Evolutionary conservation across 2,797 vertebrate species (phyloP), one percentile per base, ranked within the genome.

Genomic region (Amblyopsis hoosieri): DNA sequence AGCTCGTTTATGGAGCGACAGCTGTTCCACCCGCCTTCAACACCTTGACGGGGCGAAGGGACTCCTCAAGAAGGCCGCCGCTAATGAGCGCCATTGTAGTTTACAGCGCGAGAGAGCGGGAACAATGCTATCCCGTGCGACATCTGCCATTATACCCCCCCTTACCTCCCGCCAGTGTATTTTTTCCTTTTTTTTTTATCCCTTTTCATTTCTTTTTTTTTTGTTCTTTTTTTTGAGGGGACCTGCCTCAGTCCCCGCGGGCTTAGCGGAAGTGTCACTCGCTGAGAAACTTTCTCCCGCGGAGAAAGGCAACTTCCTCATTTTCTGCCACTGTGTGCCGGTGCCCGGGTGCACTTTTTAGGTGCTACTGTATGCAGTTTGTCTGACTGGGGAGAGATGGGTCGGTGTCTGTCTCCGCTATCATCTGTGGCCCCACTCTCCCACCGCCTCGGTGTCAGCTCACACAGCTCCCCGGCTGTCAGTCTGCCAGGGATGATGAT

Each of bases 1-100:
- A 76, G 82, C 84, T 87, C 19, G 19, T 89, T 89, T 86, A 89
- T 88, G 76, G 88, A 88, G 76, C 83, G 88, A 87, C 87, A 90
- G 86, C 88, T 89, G 88, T 79, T 89, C 82, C 78, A 87, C 86
- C 87, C 87, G 85, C 67, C 72, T 49, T 49, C 65, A 70, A 88
- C 88, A 90, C 88, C 88, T 85, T 88, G 85, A 87, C 80, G 67
- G 77, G 75, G 82, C 79, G 81, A 84, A 87, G 85, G 76, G 81
- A 83, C 83, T 89, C 81, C 71, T 86, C 83, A 83, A 85, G 79
- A 85, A 83, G 79, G 47, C 75, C 64, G 56, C 62, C 79, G 78
- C 79, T 90, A 89, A 88, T 81, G 83, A 88, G 83, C 46, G 84
- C 67, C 83, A 69, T 82, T 84, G 86, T 85, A 72, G 75, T 88